These are phyloP conservation scores for Protosalanx chinensis DNA, from an alignment of 2,797 vertebrate genomes.

Conservation along the genomic window DNA sequence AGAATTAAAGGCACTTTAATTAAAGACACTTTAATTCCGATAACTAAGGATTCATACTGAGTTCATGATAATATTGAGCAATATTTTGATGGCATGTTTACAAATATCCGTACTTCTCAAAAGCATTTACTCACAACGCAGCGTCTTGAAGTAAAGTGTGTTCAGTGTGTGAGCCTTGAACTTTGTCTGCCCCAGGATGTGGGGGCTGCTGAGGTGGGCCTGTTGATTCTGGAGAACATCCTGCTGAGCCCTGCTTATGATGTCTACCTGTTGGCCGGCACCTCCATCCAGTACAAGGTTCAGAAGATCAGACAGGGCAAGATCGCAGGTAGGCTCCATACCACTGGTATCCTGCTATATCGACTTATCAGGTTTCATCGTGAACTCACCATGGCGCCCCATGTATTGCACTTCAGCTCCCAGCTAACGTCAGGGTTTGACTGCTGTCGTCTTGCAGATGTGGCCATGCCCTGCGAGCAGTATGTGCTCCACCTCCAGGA, in stretches of 20 bases:
- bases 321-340: slow-evolving; percentile 78
- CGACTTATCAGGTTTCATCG: neutral
- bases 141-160: neutral
- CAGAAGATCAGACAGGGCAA: slow-evolving; percentile 93
- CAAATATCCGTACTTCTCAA: neutral
- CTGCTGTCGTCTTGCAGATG: slow-evolving; percentile 68
- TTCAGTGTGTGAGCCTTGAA: too few relatives aligned
- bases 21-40: neutral
- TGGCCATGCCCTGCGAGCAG: slow-evolving; percentile 92
- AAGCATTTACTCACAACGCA: too few relatives aligned
- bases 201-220: slow-evolving; percentile 85
- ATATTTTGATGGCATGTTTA: neutral
- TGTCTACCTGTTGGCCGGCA: slow-evolving; percentile 87
- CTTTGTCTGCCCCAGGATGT: slow-evolving; percentile 76
- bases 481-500: slow-evolving; percentile 92
- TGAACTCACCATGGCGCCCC: neutral
- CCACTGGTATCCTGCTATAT: too few relatives aligned
- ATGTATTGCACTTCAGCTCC: neutral
- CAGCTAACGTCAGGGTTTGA: neutral
- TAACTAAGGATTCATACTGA: neutral
- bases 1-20: too few relatives aligned
- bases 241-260: slow-evolving; percentile 87
- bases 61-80: neutral
- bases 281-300: slow-evolving; percentile 86
- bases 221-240: slow-evolving; percentile 96